phyloP scores from a whole-genome alignment of 2,797 vertebrate species.

The Aselliscus stoliczkanus region DNA sequence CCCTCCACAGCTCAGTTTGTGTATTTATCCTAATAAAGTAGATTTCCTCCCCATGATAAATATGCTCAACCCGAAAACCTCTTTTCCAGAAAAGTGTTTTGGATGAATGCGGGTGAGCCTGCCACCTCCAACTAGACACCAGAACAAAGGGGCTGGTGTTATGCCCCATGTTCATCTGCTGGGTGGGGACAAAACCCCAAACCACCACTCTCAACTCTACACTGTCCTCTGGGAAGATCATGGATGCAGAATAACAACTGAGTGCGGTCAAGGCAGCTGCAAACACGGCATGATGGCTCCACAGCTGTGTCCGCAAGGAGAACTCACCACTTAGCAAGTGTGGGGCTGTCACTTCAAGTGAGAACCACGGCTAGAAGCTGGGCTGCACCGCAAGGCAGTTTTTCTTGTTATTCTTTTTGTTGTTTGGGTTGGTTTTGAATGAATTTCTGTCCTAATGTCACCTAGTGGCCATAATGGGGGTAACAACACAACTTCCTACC shows the following conservation, averaged over 20 bases:
- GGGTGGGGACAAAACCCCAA: background rate
- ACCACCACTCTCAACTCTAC: background rate
- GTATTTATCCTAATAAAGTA: background rate
- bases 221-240: background rate
- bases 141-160: background rate
- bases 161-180: fast-evolving
- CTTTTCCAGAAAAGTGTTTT: background rate
- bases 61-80: background rate
- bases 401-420: background rate
- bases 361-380: background rate
- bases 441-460: background rate
- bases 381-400: background rate
- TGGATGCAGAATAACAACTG: background rate
- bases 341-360: background rate
- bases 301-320: background rate
- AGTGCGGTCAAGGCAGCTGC: background rate
- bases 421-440: background rate
- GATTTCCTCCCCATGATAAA: background rate
- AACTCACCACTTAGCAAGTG: background rate
- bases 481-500: background rate
- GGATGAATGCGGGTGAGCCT: background rate
- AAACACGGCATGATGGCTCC: background rate
- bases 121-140: background rate
- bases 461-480: background rate
- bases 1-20: background rate